These are phyloP conservation scores for Pristionchus fissidentatus DNA, from an alignment of 2,888 invertebrate genomes.

Conservation along the genomic window DNA sequence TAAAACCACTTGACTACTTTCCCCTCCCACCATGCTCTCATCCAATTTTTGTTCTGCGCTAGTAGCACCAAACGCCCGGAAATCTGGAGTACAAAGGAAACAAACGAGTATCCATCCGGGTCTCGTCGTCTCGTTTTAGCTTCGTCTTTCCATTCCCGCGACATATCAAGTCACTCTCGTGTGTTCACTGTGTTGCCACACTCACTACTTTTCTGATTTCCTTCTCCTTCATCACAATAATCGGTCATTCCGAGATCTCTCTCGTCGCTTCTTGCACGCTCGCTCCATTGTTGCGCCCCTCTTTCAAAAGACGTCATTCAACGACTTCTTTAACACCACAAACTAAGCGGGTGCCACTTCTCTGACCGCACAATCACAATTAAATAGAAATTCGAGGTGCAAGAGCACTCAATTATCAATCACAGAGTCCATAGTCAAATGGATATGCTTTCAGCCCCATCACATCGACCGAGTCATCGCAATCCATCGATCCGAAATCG, in stretches of 20 bases:
- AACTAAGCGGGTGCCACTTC: slow-evolving; percentile 6
- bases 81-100: too few relatives aligned
- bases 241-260: slow-evolving; percentile 31
- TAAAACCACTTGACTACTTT: slow-evolving; percentile 29
- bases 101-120: too few relatives aligned
- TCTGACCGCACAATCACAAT: slow-evolving; percentile 13
- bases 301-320: slow-evolving; percentile 38
- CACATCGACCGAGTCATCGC: slow-evolving; percentile 12
- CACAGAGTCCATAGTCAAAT: neutral
- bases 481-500: neutral
- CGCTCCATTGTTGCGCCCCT: slow-evolving; percentile 28
- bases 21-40: slow-evolving; percentile 10
- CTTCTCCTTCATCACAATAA: neutral
- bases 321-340: neutral
- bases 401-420: neutral
- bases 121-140: neutral
- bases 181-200: neutral
- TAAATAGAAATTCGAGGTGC: neutral
- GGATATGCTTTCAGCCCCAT: slow-evolving; percentile 23
- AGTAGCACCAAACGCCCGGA: too few relatives aligned
- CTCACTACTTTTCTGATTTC: neutral
- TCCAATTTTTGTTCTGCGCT: slow-evolving; percentile 22
- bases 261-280: slow-evolving; percentile 18
- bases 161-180: neutral
- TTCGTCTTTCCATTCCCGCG: neutral